phyloP scores from a whole-genome alignment of 2,888 invertebrate species.

The Drosophila rellima region DNA sequence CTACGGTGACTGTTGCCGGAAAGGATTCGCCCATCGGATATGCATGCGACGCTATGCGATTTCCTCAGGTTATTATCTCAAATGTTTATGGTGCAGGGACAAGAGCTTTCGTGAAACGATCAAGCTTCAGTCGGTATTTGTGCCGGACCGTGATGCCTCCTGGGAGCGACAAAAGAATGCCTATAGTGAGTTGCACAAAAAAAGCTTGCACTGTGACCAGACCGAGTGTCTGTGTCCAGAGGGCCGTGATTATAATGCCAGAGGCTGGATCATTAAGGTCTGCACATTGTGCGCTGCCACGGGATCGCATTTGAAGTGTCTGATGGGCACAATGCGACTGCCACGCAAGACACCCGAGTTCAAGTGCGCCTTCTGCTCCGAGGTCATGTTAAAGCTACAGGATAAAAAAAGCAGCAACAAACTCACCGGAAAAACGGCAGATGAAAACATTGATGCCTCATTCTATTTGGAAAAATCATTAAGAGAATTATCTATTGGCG shows the following conservation, averaged over 20 bases:
- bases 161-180: constrained; percentile 92
- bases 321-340: constrained; percentile 19
- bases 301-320: constrained; percentile 72
- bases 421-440: neutral
- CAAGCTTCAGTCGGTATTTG: constrained; percentile 79
- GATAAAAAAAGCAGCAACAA: neutral
- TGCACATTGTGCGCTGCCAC: constrained; percentile 74
- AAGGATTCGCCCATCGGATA: constrained; percentile 76
- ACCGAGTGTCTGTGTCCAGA: constrained; percentile 88
- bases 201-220: constrained; percentile 88
- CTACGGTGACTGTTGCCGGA: constrained; percentile 78
- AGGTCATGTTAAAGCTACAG: constrained; percentile 33
- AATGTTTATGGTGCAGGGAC: constrained; percentile 82
- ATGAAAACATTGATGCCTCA: constrained; percentile 24
- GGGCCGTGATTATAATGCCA: constrained; percentile 86
- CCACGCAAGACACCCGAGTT: constrained; percentile 32
- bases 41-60: constrained; percentile 82
- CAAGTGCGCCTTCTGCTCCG: constrained; percentile 63
- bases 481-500: neutral
- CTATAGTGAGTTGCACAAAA: constrained; percentile 89
- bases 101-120: constrained; percentile 74
- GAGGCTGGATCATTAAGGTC: constrained; percentile 58
- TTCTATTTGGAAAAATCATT: constrained; percentile 36
- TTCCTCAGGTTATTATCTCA: constrained; percentile 82
- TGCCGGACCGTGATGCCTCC: constrained; percentile 90